Percentiles rank a stretch among this genome's conserved stretches.
Evolutionary conservation across 2,888 invertebrate genomes (phyloP).

Genomic region (Dicyrtoma fusca): DNA sequence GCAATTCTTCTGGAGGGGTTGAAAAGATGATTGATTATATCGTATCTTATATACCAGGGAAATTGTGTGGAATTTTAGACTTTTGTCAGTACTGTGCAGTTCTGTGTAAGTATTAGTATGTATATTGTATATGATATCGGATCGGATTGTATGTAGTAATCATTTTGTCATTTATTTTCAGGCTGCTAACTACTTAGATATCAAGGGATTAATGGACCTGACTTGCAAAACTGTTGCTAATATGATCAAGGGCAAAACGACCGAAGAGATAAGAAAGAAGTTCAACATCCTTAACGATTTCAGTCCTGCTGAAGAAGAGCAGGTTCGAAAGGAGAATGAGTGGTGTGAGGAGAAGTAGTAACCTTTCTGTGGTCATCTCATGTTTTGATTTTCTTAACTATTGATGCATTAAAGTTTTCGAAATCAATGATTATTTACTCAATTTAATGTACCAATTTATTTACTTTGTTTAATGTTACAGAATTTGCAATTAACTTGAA

Average conservation of each 20-base stretch:
- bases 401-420: too few relatives aligned
- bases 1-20: neutral
- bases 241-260: constrained; percentile 97
- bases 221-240: constrained; percentile 98
- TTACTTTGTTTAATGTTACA: too few relatives aligned
- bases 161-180: constrained; percentile 42
- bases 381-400: neutral
- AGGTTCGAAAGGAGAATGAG: constrained; percentile 92
- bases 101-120: too few relatives aligned
- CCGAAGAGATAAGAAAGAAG: constrained; percentile 94
- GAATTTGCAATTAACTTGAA: neutral
- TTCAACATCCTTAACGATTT: constrained; percentile 98
- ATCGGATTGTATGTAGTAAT: neutral
- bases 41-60: neutral
- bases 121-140: neutral
- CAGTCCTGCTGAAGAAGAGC: constrained; percentile 93
- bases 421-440: too few relatives aligned
- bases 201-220: constrained; percentile 91
- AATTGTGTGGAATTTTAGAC: too few relatives aligned
- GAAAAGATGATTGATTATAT: neutral
- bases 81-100: too few relatives aligned
- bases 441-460: too few relatives aligned
- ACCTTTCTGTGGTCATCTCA: neutral
- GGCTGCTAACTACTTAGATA: constrained; percentile 96
- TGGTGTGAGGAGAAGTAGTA: constrained; percentile 88